A percentile compares a stretch with the other conserved stretches of the same genome.
These are phyloP conservation scores for Oegoconia quadripuncta DNA, from an alignment of 2,888 invertebrate species.

Conservation along the genomic window DNA sequence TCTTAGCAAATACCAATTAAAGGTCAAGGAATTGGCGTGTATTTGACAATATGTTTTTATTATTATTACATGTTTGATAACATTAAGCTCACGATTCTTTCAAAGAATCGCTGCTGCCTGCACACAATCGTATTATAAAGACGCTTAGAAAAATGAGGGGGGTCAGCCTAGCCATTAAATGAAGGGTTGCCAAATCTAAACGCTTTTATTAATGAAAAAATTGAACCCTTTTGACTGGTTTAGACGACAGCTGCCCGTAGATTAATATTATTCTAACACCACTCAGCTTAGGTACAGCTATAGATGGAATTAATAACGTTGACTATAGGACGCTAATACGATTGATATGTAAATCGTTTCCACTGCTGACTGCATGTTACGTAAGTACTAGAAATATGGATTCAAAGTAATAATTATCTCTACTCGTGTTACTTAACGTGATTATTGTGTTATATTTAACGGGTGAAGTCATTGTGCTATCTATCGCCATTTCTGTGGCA, in stretches of 20 bases:
- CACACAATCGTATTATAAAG: slow-evolving; percentile 32
- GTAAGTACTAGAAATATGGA: background rate
- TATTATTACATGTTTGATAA: no score
- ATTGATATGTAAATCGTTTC: slow-evolving; percentile 54
- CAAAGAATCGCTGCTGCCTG: slow-evolving; percentile 32
- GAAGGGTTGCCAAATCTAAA: slow-evolving; percentile 71
- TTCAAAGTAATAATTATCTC: slow-evolving; percentile 1
- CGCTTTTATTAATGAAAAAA: slow-evolving; percentile 53
- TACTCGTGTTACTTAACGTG: slow-evolving; percentile 12
- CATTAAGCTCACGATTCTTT: no score
- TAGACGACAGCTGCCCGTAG: slow-evolving; percentile 57
- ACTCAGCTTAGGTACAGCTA: slow-evolving; percentile 24
- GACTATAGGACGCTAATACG: slow-evolving; percentile 42
- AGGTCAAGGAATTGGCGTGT: no score
- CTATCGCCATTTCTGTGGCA: slow-evolving; percentile 35
- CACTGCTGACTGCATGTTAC: slow-evolving; percentile 6
- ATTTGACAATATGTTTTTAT: no score
- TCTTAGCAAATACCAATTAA: no score
- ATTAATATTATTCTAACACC: slow-evolving; percentile 65
- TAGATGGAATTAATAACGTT: slow-evolving; percentile 20
- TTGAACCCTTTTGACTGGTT: slow-evolving; percentile 47
- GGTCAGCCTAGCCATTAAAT: slow-evolving; percentile 55
- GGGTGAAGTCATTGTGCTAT: slow-evolving; percentile 60
- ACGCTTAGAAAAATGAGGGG: slow-evolving; percentile 48
- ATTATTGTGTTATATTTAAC: slow-evolving; percentile 21